phyloP scores from a whole-genome alignment of 2,113 vertebrate genomes.

The Electrona antarctica region DNA sequence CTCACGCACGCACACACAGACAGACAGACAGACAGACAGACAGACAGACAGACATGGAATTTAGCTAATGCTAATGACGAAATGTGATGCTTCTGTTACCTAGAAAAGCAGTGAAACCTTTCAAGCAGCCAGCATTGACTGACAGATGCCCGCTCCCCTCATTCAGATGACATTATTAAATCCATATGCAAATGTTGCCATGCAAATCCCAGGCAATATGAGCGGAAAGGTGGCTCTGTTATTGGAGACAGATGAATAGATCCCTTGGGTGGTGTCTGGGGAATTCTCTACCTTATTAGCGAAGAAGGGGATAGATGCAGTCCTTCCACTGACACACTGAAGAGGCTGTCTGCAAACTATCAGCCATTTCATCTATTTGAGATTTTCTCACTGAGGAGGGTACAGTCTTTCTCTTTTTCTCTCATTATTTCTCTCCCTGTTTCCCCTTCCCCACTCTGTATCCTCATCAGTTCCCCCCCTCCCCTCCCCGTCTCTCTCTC shows the following conservation, averaged over 20 bases:
- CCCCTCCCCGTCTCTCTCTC: slow-evolving; percentile 28
- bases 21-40: neutral
- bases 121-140: slow-evolving; percentile 62
- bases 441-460: slow-evolving; percentile 14
- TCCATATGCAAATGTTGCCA: slow-evolving; percentile 71
- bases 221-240: slow-evolving; percentile 68
- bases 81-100: slow-evolving; percentile 33
- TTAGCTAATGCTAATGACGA: slow-evolving; percentile 23
- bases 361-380: slow-evolving; percentile 66
- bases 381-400: slow-evolving; percentile 41
- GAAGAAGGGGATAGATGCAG: slow-evolving; percentile 65
- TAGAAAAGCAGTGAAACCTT: slow-evolving; percentile 48
- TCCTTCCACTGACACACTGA: slow-evolving; percentile 65
- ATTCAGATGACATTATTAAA: slow-evolving; percentile 69
- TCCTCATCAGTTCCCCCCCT: neutral
- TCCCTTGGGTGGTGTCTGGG: slow-evolving; percentile 65
- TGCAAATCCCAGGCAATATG: slow-evolving; percentile 71
- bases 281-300: slow-evolving; percentile 74
- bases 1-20: neutral
- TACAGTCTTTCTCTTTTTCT: slow-evolving; percentile 66
- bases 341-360: slow-evolving; percentile 71
- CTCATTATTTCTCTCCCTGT: slow-evolving; percentile 34
- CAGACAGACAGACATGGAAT: neutral
- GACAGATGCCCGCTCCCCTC: slow-evolving; percentile 57
- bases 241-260: slow-evolving; percentile 71